Evolutionary conservation across 2,888 invertebrate species (phyloP), one percentile per base, ranked within the genome.

Genomic region (Callyntrura sp.): DNA sequence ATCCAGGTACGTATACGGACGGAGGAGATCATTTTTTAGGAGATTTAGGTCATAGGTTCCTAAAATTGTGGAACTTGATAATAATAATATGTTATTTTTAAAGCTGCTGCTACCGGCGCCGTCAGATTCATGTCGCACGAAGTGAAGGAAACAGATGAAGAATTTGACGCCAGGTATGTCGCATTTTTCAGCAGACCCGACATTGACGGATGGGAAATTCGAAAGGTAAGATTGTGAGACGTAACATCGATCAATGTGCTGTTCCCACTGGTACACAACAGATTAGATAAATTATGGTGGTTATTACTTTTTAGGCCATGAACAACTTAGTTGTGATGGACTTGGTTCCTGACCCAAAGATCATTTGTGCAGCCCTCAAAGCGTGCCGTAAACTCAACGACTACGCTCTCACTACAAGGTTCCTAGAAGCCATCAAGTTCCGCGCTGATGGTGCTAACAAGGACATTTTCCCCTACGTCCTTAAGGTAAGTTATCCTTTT

Each of bases 351-450:
- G 98, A 98, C 94, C 98, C 99, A 91, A 96, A 96, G 94, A 97
- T 99, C 93, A 96, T 99, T 93, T 96, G 96, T 93, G 97, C 98
- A 81, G 98, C 97, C 0, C 95, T 99, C 93, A 96, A 96, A 91
- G 99, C 99, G 0, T 98, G 98, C 95, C 97, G 99, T 93, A 96
- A 98, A 93, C 96, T 99, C 3, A 99, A 99, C 94, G 99, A 99
- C 94, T 98, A 97, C 94, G 97, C 99, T 0, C 95, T 99, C 28
- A 97, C 98, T 28, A 96, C 98, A 28, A 97, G 99, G 95, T 98
- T 98, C 94, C 95, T 99, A 90, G 99, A 99, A 95, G 96, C 97
- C 3, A 96, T 98, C 94, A 98, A 98, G 95, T 96, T 97, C 93
- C 99, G 99, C 94, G 98, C 98, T 94, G 98, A 97, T 6, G 94